A percentile compares a stretch with the other conserved stretches of the same genome.
Evolutionary conservation across 2,888 invertebrate species (phyloP).

Genomic region (Mimumesa dahlbomi): DNA sequence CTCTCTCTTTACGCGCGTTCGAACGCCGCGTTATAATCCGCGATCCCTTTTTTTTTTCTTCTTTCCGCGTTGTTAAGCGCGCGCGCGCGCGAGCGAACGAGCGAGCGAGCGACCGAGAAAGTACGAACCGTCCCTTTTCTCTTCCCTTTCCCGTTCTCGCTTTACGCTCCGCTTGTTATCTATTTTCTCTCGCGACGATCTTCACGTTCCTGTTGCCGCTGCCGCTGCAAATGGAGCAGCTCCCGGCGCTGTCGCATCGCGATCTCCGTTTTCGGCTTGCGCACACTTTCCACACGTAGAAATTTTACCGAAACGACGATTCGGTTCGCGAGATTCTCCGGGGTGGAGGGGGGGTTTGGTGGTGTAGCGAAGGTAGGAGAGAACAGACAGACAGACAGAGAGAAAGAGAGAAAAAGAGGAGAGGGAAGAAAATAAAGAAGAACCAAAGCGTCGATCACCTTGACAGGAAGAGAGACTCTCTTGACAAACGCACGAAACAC

Average conservation of each 20-base stretch:
- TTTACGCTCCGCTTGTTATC: not conserved
- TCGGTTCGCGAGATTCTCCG: no score
- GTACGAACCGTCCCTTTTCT: no score
- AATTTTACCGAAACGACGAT: not conserved
- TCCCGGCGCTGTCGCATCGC: slow-evolving; percentile 49
- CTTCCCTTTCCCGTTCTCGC: not conserved
- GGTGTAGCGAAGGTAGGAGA: no score
- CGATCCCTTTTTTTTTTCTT: not conserved
- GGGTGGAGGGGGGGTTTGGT: no score
- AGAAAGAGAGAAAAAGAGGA: not conserved
- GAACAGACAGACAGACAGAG: not conserved
- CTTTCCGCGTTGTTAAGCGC: no score
- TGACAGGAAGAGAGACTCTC: no score
- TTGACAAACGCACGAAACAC: no score
- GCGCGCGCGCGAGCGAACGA: no score
- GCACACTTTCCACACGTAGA: slow-evolving; percentile 22
- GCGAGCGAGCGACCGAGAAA: no score
- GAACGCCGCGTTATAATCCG: no score
- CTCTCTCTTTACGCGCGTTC: no score
- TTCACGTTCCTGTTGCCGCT: slow-evolving; percentile 40
- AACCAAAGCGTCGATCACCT: no score
- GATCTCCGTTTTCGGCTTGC: slow-evolving; percentile 13
- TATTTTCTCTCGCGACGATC: slow-evolving; percentile 28
- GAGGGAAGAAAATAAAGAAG: not conserved
- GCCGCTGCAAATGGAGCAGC: slow-evolving; percentile 38